Evolutionary conservation across 30 jellyfish, hydroid and myxozoan genomes (phyloP), one percentile per base, ranked within the genome.

Genomic region (Aurelia sp.): DNA sequence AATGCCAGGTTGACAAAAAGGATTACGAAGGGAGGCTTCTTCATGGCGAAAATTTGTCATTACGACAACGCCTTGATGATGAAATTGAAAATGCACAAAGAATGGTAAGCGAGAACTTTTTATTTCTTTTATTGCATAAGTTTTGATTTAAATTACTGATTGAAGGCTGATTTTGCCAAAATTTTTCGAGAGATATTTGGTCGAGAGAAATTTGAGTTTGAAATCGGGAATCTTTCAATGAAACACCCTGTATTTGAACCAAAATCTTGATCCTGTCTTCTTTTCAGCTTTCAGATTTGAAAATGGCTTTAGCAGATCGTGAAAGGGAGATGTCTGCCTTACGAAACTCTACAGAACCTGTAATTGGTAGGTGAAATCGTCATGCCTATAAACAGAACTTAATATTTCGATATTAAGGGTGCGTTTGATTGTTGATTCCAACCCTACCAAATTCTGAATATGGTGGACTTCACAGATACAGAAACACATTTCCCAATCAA

Each of bases 321-420:
- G 88, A 77, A 40, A 33, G 35, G 19, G 88, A 77, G 70, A 64
- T 77, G 12, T 47, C 88, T 30, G 41, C 88, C 30, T 69, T 77
- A 21, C 77, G 88, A 58, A 60, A 77, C 35, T 35, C 78, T 58
- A 33, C 88, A 16, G 77, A 62, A 66, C 88, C 88, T 2, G 66
- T 77, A 20, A 61, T 77, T 38, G 88, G 88, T 77, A 60, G 2
- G 78, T 21, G 8, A 19, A 17, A 15, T 1, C n/a, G 63, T 65
- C n/a, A 40, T 40, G 1, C 51, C 51, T 40, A 40, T 8, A 5
- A 40, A 40, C 3, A 40, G 51, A 40, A 40, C 51, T 40, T 40
- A 8, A 40, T 40, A 40, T 5, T 40, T 40, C 51, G 7, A 40
- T 6, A 40, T 40, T 40, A 4, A 40, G 51, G 33, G 2, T 27